Conservation (phyloP, 2,888 invertebrate species). For the Leptodirus hochenwartii region DNA sequence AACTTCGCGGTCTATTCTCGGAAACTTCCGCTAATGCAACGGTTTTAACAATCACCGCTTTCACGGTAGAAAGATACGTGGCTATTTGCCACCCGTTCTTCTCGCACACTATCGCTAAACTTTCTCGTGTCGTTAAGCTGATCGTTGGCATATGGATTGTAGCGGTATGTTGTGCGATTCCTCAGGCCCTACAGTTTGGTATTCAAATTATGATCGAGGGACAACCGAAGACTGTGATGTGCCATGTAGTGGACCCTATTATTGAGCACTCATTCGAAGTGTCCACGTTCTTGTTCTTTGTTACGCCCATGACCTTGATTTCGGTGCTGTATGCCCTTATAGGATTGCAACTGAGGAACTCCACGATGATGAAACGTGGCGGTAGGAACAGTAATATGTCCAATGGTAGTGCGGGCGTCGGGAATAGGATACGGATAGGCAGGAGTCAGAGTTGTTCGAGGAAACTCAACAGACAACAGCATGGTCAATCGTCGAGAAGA, state of each 20-base stretch:
- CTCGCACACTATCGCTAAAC: slow-evolving; percentile 69
- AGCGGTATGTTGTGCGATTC: slow-evolving; percentile 52
- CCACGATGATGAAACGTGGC: slow-evolving; percentile 30
- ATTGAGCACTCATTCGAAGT: slow-evolving; percentile 58
- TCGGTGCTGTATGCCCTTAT: slow-evolving; percentile 64
- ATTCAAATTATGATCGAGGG: slow-evolving; percentile 11
- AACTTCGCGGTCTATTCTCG: slow-evolving; percentile 55
- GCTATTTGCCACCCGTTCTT: slow-evolving; percentile 45
- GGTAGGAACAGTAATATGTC: slow-evolving; percentile 10
- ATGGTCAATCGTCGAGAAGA: slow-evolving; percentile 28
- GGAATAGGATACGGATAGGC: too few species aligned
- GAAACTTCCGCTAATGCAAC: slow-evolving; percentile 68
- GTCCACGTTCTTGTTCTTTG: slow-evolving; percentile 67
- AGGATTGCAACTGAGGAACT: slow-evolving; percentile 48
- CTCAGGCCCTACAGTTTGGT: slow-evolving; percentile 37
- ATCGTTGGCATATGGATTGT: slow-evolving; percentile 66
- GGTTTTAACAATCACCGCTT: slow-evolving; percentile 62
- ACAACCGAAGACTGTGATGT: slow-evolving; percentile 21
- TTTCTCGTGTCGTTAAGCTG: slow-evolving; percentile 64
- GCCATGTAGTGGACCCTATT: slow-evolving; percentile 30
- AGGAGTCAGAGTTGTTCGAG: slow-evolving; percentile 2
- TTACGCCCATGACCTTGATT: slow-evolving; percentile 73
- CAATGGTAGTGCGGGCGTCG: too few species aligned
- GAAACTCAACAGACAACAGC: slow-evolving; percentile 12
- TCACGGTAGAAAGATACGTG: slow-evolving; percentile 56